A percentile compares a stretch with the other conserved stretches of the same genome.
These are phyloP conservation scores for Pteropus alecto DNA, from an alignment of 2,113 vertebrate genomes.

Conservation along the genomic window DNA sequence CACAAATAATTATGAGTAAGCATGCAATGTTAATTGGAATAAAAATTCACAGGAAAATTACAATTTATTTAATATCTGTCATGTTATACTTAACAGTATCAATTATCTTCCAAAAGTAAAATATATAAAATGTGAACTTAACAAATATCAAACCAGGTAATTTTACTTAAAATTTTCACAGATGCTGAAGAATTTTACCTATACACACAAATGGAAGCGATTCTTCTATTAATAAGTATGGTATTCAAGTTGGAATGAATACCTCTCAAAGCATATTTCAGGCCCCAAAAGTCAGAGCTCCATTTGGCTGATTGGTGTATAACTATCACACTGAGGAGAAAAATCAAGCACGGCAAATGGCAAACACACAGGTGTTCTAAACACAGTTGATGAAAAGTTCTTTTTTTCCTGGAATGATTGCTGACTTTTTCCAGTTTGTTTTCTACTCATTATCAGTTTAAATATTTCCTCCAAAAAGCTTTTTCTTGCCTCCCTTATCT, in stretches of 20 bases:
- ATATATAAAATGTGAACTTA: conserved; percentile 33
- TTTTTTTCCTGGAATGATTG: neutral
- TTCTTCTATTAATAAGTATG: neutral
- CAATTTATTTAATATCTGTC: neutral
- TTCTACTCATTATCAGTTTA: conserved; percentile 29
- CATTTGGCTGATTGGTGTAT: neutral
- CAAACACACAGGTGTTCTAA: neutral
- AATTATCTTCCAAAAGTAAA: conserved; percentile 37
- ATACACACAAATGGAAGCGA: neutral
- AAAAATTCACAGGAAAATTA: conserved; percentile 20
- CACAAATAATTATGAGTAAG: conserved; percentile 16
- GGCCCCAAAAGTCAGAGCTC: neutral
- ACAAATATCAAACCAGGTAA: conserved; percentile 11
- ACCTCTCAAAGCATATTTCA: conserved; percentile 10
- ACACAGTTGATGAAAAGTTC: neutral
- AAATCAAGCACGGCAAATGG: neutral
- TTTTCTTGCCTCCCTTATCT: neutral
- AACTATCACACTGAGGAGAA: neutral
- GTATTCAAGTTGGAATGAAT: neutral
- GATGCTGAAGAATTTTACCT: conserved; percentile 2
- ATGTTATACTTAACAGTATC: conserved; percentile 17
- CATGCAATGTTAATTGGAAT: neutral
- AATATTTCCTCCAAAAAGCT: conserved; percentile 30
- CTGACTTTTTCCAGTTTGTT: neutral
- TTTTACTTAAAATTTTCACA: conserved; percentile 26